Conservation (phyloP, 2,797 vertebrate species). For the Rhinella marina region DNA sequence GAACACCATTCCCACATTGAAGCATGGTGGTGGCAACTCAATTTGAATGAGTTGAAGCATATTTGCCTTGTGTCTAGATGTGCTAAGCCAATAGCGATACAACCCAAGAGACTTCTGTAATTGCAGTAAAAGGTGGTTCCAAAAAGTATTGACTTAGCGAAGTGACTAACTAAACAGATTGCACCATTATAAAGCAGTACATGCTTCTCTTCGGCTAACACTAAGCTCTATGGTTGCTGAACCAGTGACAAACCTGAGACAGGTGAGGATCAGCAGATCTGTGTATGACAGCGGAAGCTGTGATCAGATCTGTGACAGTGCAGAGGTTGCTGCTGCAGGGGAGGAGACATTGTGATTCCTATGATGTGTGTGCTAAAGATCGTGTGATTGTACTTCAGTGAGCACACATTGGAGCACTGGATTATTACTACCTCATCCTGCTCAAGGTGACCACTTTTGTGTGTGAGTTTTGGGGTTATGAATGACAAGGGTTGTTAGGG, state of each 20-base stretch:
- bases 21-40: no score
- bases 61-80: no score
- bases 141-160: no score
- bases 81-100: no score
- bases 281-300: conserved; percentile 35
- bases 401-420: neutral
- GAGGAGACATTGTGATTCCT: conserved; percentile 38
- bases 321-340: conserved; percentile 3
- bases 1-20: no score
- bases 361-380: neutral
- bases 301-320: conserved; percentile 32
- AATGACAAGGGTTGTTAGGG: neutral
- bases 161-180: no score
- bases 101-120: no score
- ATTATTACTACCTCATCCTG: neutral
- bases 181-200: no score
- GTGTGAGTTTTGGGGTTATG: neutral
- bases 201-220: no score
- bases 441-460: conserved; percentile 40
- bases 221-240: no score
- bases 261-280: conserved; percentile 9
- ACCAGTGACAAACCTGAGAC: neutral
- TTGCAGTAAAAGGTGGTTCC: no score
- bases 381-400: conserved; percentile 14
- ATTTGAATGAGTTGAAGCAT: no score